phyloP scores from a whole-genome alignment of 2,888 invertebrate genomes.

The Sesia bembeciformis region DNA sequence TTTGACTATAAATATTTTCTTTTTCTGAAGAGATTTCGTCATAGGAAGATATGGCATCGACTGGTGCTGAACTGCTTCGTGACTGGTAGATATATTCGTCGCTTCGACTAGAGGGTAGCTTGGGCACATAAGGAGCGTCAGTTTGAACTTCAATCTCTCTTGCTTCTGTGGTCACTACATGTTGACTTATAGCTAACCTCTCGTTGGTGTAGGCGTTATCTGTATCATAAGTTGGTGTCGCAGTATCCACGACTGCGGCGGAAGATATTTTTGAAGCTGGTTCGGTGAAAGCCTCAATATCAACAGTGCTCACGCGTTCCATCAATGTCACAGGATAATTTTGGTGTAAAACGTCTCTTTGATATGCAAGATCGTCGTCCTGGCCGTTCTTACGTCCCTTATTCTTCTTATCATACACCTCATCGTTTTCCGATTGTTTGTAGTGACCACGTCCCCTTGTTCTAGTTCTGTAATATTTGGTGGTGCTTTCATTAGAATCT shows the following conservation, averaged over 20 bases:
- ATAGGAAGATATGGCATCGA: constrained; percentile 27
- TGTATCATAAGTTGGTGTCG: constrained; percentile 40
- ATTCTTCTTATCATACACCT: constrained; percentile 34
- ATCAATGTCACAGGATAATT: constrained; percentile 76
- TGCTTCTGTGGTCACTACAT: constrained; percentile 24
- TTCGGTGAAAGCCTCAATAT: constrained; percentile 64
- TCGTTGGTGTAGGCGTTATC: constrained; percentile 63
- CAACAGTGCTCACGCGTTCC: constrained; percentile 61
- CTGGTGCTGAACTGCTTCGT: constrained; percentile 36
- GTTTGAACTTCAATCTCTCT: constrained; percentile 35
- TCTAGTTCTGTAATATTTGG: constrained; percentile 46
- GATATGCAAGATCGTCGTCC: constrained; percentile 71
- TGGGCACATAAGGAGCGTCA: constrained; percentile 36
- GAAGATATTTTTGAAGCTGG: constrained; percentile 33
- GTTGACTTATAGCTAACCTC: constrained; percentile 41
- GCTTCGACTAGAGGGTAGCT: constrained; percentile 22
- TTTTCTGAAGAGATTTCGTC: constrained; percentile 29
- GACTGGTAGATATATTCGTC: constrained; percentile 37
- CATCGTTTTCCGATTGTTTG: constrained; percentile 54
- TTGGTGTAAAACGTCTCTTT: constrained; percentile 77
- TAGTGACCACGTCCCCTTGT: constrained; percentile 71
- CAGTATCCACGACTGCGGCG: constrained; percentile 26
- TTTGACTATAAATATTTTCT: constrained; percentile 33
- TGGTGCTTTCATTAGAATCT: constrained; percentile 44
- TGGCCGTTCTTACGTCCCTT: constrained; percentile 29